Percentiles rank a stretch among this genome's conserved stretches.
Evolutionary conservation across 2,888 invertebrate genomes (phyloP).

Genomic region (Pristionchus fissidentatus): DNA sequence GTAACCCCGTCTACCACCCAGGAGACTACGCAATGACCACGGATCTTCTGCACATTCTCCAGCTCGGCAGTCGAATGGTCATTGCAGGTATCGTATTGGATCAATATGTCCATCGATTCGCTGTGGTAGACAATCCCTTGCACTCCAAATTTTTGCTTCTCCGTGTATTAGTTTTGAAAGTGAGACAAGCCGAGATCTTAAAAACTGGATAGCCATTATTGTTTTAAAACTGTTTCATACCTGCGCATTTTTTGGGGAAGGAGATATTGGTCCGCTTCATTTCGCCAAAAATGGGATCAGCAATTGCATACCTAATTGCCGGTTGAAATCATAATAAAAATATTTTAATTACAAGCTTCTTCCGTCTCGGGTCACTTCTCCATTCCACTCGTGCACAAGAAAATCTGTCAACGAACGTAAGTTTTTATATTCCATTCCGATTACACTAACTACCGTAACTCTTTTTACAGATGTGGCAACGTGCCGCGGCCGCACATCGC

Average conservation of each 20-base stretch:
- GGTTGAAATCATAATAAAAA: too few relatives aligned
- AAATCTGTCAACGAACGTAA: conserved; percentile 20
- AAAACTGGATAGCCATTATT: too few relatives aligned
- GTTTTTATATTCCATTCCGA: not conserved
- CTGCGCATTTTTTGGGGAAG: too few relatives aligned
- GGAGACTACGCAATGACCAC: conserved; percentile 30
- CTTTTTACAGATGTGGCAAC: not conserved
- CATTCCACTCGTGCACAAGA: conserved; percentile 11
- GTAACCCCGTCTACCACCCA: not conserved
- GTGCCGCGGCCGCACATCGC: conserved; percentile 17
- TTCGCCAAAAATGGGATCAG: too few relatives aligned
- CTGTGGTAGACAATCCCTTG: too few relatives aligned
- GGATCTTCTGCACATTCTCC: conserved; percentile 21
- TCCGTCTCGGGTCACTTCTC: conserved; percentile 40
- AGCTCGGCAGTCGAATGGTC: conserved; percentile 19
- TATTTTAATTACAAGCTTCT: not conserved
- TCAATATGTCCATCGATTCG: too few relatives aligned
- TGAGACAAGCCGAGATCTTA: too few relatives aligned
- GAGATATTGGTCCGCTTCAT: too few relatives aligned
- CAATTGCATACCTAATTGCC: too few relatives aligned
- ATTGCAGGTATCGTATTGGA: not conserved
- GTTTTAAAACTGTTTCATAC: too few relatives aligned
- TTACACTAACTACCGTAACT: not conserved
- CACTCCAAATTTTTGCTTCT: too few relatives aligned
- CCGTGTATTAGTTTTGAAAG: too few relatives aligned